Evolutionary conservation across 2,797 vertebrate species (phyloP), one percentile per base, ranked within the genome.

Genomic region (Thamnophis elegans): DNA sequence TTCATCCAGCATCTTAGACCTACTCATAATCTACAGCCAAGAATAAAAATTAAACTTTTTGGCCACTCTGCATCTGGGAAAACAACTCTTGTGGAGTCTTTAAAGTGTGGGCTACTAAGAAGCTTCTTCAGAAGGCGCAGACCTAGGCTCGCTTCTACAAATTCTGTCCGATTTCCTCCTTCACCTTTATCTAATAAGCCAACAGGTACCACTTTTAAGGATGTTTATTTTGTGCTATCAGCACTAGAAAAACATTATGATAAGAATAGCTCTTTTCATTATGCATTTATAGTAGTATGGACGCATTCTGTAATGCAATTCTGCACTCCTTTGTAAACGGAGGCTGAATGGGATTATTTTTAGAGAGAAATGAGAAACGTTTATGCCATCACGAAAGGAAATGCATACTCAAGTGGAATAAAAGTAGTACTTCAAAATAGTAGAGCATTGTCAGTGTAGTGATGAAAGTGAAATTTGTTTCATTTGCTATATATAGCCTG

Each of bases 31-130:
- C 97, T 97, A 0, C 99, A 99, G 95, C 98, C 98, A 0, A 96
- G 98, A 85, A 98, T 99, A 96, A 99, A 99, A 93, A 97, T 99
- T 85, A 99, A 99, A 96, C 97, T 99, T 93, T 99, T 99, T 1
- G 99, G 99, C 55, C 98, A 99, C 93, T 98, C 98, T 0, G 98
- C 98, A 0, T 94, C 98, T 0, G 99, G 99, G 55, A 99, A 99
- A 95, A 99, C 98, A 92, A 98, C 98, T 0, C 98, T 99, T 0
- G 98, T 99, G 93, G 99, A 99, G 94, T 99, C 99, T 42, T 98
- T 99, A 90, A 99, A 99, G 89, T 99, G 99, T 0, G 99, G 99
- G 78, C 98, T 99, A 94, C 97, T 99, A 93, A 97, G 99, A 95
- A 99, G 99, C 96, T 99, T 99, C 96, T 99, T 99, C 97, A 98